A percentile compares a stretch with the other conserved stretches of the same genome.
Evolutionary conservation across 2,113 vertebrate species (phyloP).

Genomic region (Chaetops frenatus): DNA sequence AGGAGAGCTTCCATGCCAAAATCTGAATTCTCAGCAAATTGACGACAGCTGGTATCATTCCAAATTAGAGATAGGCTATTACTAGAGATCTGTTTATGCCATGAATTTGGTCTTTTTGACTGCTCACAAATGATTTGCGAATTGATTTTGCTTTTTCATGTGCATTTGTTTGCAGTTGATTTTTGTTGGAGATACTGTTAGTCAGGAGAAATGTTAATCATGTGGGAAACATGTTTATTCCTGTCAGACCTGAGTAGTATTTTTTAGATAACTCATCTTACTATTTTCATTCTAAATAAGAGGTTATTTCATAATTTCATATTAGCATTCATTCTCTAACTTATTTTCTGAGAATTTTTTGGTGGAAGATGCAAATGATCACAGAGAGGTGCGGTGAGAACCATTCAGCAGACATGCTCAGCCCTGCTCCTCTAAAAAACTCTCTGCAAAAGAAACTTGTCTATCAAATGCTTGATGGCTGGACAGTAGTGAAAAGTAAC

Average conservation of each 20-base stretch:
- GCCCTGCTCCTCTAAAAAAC: background rate
- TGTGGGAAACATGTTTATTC: background rate
- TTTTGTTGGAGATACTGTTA: background rate
- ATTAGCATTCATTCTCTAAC: background rate
- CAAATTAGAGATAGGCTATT: constrained; percentile 18
- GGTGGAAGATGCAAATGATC: background rate
- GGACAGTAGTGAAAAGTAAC: background rate
- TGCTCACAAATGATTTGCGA: background rate
- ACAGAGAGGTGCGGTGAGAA: background rate
- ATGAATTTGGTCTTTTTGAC: background rate
- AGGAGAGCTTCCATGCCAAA: background rate
- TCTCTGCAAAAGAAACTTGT: background rate
- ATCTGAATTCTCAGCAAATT: constrained; percentile 39
- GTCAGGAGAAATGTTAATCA: background rate
- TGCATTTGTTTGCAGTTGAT: background rate
- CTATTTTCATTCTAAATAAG: background rate
- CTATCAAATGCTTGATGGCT: background rate
- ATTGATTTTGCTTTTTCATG: background rate
- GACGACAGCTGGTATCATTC: constrained; percentile 32
- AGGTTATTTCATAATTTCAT: background rate
- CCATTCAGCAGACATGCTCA: background rate
- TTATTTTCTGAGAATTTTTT: background rate
- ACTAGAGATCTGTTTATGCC: constrained; percentile 1
- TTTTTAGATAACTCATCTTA: background rate
- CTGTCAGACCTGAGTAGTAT: background rate